phyloP scores from a whole-genome alignment of 2,888 invertebrate species.

The Nebria brevicollis region DNA sequence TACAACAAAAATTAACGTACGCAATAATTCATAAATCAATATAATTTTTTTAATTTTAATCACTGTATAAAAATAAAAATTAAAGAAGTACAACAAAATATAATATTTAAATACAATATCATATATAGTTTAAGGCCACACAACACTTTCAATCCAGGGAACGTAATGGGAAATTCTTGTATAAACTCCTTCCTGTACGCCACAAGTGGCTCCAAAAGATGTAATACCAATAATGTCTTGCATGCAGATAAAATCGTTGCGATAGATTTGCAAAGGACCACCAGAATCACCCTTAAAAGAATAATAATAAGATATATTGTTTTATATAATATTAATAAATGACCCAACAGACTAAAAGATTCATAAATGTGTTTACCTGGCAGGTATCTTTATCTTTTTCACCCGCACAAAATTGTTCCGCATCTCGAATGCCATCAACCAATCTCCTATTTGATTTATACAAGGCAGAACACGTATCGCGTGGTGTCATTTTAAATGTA shows the following conservation, averaged over 20 bases:
- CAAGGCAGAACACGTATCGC: slow-evolving; percentile 8
- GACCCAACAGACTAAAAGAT: too few relatives aligned
- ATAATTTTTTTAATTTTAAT: too few relatives aligned
- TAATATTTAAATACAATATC: not conserved
- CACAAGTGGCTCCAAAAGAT: slow-evolving; percentile 65
- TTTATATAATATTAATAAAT: too few relatives aligned
- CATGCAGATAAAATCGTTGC: slow-evolving; percentile 59
- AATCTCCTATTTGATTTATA: slow-evolving; percentile 11
- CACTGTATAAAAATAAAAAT: too few relatives aligned
- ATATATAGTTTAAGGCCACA: slow-evolving; percentile 63
- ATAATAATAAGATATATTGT: not conserved
- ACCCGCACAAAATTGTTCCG: slow-evolving; percentile 27
- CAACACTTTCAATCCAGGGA: slow-evolving; percentile 69
- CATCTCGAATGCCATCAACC: not conserved
- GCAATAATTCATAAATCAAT: too few relatives aligned
- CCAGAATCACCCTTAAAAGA: slow-evolving; percentile 73
- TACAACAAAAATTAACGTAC: too few relatives aligned
- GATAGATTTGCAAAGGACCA: slow-evolving; percentile 67
- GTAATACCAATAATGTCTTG: slow-evolving; percentile 64
- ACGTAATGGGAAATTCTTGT: slow-evolving; percentile 67
- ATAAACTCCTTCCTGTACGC: slow-evolving; percentile 68
- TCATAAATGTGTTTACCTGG: slow-evolving; percentile 15
- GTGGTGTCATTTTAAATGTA: not conserved
- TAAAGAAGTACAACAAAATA: not conserved
- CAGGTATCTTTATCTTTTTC: slow-evolving; percentile 28